A percentile compares a stretch with the other conserved stretches of the same genome.
Evolutionary conservation across 2,888 invertebrate genomes (phyloP).

Genomic region (Agrotis exclamationis): DNA sequence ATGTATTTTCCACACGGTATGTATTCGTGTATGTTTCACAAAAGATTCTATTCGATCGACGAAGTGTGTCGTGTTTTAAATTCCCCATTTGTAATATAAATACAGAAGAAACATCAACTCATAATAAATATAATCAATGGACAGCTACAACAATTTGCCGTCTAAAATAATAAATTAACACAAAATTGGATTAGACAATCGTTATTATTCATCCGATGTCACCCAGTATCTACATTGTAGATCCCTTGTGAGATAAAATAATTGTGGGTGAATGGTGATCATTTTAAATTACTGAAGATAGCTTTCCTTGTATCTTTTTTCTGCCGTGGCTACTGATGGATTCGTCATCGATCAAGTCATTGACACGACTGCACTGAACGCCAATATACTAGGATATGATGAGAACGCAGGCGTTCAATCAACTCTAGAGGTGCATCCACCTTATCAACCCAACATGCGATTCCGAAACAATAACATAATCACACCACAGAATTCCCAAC

Average conservation of each 20-base stretch:
- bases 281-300: slow-evolving; percentile 59
- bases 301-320: slow-evolving; percentile 65
- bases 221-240: slow-evolving; percentile 34
- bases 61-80: slow-evolving; percentile 19
- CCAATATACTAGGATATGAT: slow-evolving; percentile 86
- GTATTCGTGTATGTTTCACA: slow-evolving; percentile 16
- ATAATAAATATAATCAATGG: slow-evolving; percentile 29
- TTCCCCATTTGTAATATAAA: slow-evolving; percentile 6
- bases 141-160: slow-evolving; percentile 33
- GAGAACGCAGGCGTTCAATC: slow-evolving; percentile 84
- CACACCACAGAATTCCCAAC: slow-evolving; percentile 37
- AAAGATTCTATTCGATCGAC: slow-evolving; percentile 22
- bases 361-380: slow-evolving; percentile 86
- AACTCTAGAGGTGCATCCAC: slow-evolving; percentile 85
- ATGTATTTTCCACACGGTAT: slow-evolving; percentile 16
- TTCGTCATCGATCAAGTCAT: slow-evolving; percentile 89
- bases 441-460: slow-evolving; percentile 75
- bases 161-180: slow-evolving; percentile 35
- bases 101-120: slow-evolving; percentile 6
- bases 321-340: slow-evolving; percentile 65
- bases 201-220: slow-evolving; percentile 53
- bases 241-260: slow-evolving; percentile 47
- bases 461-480: slow-evolving; percentile 62
- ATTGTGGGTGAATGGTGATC: slow-evolving; percentile 37
- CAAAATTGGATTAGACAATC: slow-evolving; percentile 25